Percentiles rank a stretch among this genome's conserved stretches.
Conservation (phyloP, 2,888 invertebrate genomes). For the Calameuta idolon region DNA sequence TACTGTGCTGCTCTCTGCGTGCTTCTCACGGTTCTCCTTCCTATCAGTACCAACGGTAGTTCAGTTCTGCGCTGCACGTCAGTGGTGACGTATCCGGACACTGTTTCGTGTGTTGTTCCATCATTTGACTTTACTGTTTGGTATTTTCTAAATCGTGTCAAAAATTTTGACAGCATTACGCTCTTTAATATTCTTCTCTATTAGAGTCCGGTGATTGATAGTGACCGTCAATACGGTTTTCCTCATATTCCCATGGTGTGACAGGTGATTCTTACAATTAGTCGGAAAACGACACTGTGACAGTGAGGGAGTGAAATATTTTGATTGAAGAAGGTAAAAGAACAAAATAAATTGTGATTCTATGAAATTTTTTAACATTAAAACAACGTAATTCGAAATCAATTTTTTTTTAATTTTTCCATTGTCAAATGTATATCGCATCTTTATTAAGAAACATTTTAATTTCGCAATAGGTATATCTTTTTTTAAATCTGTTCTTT, state of each 20-base stretch:
- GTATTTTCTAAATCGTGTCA: not conserved
- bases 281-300: not conserved
- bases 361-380: too few species aligned
- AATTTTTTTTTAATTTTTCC: not conserved
- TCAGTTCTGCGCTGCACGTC: not conserved
- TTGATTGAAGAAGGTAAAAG: not conserved
- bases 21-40: not conserved
- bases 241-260: not conserved
- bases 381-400: not conserved
- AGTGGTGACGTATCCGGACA: not conserved
- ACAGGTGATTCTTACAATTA: not conserved
- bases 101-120: not conserved
- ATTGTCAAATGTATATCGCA: not conserved
- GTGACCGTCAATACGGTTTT: not conserved
- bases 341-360: not conserved
- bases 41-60: not conserved
- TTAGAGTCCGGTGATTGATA: not conserved
- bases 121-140: not conserved
- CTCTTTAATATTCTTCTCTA: not conserved
- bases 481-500: not conserved
- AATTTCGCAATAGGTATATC: too few species aligned
- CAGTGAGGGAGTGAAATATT: not conserved
- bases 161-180: not conserved
- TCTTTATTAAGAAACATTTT: not conserved
- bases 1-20: not conserved